A percentile compares a stretch with the other conserved stretches of the same genome.
phyloP scores from a whole-genome alignment of 2,797 vertebrate genomes.

The Nasua narica region DNA sequence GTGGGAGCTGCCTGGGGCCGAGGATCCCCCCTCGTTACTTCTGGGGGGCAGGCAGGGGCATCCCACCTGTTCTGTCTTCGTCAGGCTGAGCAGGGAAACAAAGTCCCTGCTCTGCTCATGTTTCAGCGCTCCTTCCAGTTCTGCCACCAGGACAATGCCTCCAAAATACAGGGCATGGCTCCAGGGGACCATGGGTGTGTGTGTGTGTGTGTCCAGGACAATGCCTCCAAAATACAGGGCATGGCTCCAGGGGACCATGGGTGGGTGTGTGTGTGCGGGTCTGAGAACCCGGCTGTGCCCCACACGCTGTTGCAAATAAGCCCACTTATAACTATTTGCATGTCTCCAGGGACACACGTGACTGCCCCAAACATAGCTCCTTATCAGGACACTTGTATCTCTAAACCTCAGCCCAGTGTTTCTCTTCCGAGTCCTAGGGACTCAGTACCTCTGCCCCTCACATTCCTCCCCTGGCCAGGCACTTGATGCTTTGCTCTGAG shows the following conservation, averaged over 20 bases:
- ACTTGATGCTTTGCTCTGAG: background rate
- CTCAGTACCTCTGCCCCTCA: too few relatives aligned
- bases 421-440: rapidly evolving
- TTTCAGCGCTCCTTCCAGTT: rapidly evolving
- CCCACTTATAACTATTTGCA: rapidly evolving
- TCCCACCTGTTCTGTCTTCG: background rate
- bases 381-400: rapidly evolving
- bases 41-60: background rate
- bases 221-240: background rate
- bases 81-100: background rate
- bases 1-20: background rate
- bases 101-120: too few relatives aligned
- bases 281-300: background rate
- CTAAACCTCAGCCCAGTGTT: rapidly evolving
- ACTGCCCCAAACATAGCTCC: background rate
- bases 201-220: rapidly evolving
- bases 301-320: rapidly evolving
- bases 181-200: too few relatives aligned
- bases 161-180: background rate
- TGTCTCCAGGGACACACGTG: rapidly evolving
- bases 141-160: background rate
- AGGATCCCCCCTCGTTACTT: background rate
- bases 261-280: rapidly evolving
- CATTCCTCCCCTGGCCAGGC: background rate
- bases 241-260: background rate